Percentiles rank a stretch among this genome's conserved stretches.
These are phyloP conservation scores for Pentalonia nigronervosa DNA, from an alignment of 1,140 invertebrate genomes.

Conservation along the genomic window DNA sequence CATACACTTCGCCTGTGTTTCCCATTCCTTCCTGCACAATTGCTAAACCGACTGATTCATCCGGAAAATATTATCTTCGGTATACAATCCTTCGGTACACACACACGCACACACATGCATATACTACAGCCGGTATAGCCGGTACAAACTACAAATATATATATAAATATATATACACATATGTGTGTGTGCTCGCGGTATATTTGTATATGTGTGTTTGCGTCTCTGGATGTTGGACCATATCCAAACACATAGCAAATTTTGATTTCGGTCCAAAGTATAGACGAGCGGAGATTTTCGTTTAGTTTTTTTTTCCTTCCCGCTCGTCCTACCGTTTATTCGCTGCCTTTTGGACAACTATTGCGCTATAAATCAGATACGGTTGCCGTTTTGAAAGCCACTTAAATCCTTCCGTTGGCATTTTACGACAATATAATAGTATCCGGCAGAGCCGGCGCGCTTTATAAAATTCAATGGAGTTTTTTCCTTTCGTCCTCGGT, in stretches of 20 bases:
- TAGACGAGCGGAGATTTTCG: constrained; percentile 51
- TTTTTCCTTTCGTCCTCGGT: background rate
- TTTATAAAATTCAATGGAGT: constrained; percentile 45
- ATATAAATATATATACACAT: background rate
- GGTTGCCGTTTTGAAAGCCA: constrained; percentile 45
- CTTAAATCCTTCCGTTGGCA: constrained; percentile 52
- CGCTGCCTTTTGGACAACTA: constrained; percentile 30
- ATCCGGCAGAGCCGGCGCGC: background rate
- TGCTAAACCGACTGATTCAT: constrained; percentile 47
- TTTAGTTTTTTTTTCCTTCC: background rate
- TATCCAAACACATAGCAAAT: constrained; percentile 48
- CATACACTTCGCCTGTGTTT: background rate
- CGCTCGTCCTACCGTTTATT: background rate
- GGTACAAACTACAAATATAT: background rate
- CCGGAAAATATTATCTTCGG: constrained; percentile 55
- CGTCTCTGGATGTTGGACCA: constrained; percentile 35
- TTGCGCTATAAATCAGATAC: constrained; percentile 45
- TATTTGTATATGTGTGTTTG: constrained; percentile 17
- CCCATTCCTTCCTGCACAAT: background rate
- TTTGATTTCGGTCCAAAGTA: constrained; percentile 56
- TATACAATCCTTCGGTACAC: background rate
- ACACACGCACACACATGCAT: background rate
- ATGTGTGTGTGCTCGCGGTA: background rate
- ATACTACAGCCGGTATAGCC: background rate
- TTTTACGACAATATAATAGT: constrained; percentile 57